Conservation (phyloP, 2,797 vertebrate genomes). For the Tapera naevia region DNA sequence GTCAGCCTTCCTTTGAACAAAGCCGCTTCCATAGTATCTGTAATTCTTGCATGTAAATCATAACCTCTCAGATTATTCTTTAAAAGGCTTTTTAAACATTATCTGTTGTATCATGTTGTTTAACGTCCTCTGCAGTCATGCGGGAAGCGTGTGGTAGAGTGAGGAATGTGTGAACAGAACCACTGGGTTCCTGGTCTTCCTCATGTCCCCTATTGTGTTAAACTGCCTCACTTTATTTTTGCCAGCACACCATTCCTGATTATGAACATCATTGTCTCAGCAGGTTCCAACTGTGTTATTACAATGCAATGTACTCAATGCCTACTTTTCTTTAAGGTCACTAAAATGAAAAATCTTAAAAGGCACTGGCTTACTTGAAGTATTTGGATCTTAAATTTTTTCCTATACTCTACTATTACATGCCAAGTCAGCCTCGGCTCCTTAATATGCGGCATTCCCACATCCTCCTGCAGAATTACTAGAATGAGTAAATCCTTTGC, state of each 20-base stretch:
- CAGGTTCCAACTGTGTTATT: not conserved
- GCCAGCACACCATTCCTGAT: not conserved
- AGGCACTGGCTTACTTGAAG: not conserved
- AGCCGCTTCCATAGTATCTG: not conserved
- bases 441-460: not conserved
- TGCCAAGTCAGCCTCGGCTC: not conserved
- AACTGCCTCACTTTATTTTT: not conserved
- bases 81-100: not conserved
- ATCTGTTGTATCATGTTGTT: not conserved
- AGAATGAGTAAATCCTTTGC: not conserved
- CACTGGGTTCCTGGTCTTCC: fast-evolving
- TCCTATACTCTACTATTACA: not conserved
- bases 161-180: not conserved
- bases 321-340: not conserved
- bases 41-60: not conserved
- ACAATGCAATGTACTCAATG: not conserved
- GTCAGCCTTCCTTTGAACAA: conserved; percentile 25
- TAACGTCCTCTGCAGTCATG: not conserved
- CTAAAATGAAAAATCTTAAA: not conserved
- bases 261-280: not conserved
- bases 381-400: not conserved
- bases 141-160: not conserved
- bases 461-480: not conserved
- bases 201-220: not conserved
- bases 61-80: not conserved